phyloP scores from a whole-genome alignment of 2,113 vertebrate genomes.

The Pontoporia blainvillei region DNA sequence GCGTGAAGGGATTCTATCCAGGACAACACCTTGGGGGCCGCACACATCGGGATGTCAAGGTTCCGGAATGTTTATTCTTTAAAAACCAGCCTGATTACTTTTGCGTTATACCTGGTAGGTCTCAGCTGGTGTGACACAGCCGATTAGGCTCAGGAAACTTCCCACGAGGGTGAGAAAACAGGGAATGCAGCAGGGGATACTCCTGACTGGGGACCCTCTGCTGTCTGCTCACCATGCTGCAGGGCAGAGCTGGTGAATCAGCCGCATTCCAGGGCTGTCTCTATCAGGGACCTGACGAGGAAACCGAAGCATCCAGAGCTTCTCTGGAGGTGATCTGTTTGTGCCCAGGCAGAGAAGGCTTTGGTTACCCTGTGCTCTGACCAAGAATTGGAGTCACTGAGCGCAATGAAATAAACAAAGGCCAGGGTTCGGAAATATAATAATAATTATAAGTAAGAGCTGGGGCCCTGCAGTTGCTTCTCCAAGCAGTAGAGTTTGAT shows the following conservation, averaged over 20 bases:
- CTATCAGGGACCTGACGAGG: neutral
- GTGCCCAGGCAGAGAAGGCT: neutral
- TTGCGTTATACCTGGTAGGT: neutral
- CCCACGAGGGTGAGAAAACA: neutral
- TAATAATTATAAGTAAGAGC: neutral
- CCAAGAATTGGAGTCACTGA: neutral
- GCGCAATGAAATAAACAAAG: neutral
- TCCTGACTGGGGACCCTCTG: accelerated
- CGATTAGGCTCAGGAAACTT: neutral
- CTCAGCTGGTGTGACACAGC: neutral
- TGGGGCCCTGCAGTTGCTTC: neutral
- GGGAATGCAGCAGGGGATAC: neutral
- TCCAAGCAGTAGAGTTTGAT: neutral
- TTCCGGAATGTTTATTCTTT: neutral
- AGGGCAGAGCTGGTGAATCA: neutral
- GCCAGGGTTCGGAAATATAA: accelerated
- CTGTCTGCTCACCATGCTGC: neutral
- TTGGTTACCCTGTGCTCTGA: neutral
- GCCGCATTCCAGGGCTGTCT: neutral
- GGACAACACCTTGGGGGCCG: neutral
- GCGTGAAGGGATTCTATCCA: neutral
- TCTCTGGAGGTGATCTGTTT: neutral
- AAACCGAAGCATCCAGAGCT: accelerated
- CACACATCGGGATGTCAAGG: neutral
- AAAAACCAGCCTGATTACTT: neutral